phyloP scores from a whole-genome alignment of 2,113 vertebrate genomes.

The Tretioscincus oriximinensis region DNA sequence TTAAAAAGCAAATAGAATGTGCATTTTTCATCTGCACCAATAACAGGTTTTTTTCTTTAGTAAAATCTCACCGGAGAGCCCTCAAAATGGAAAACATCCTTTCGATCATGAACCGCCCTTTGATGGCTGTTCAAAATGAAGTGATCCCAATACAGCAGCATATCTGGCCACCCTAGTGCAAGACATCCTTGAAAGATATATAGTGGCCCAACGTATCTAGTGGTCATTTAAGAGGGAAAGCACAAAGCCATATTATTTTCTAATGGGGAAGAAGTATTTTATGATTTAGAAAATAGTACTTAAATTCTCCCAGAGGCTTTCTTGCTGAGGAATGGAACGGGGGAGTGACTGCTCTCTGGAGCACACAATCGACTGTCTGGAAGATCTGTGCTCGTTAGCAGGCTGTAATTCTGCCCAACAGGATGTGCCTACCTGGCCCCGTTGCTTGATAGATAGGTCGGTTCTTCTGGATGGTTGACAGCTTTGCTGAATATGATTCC shows the following conservation, averaged over 20 bases:
- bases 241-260: background rate
- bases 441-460: constrained; percentile 14
- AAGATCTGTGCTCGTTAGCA: background rate
- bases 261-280: background rate
- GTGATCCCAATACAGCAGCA: too few species aligned
- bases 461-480: constrained; percentile 20
- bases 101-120: too few species aligned
- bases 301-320: background rate
- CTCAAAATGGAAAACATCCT: too few species aligned
- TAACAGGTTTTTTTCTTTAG: too few species aligned
- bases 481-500: background rate
- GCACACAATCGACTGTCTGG: background rate
- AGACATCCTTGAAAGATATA: background rate
- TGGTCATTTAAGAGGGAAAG: background rate
- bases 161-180: background rate
- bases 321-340: background rate
- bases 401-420: constrained; percentile 1
- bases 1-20: too few species aligned
- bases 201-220: too few species aligned
- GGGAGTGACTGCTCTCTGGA: background rate
- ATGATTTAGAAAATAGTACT: background rate
- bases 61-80: too few species aligned
- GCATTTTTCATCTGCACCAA: too few species aligned
- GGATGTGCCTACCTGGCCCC: background rate
- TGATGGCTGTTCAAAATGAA: too few species aligned